Evolutionary conservation across 2,797 vertebrate genomes (phyloP).

Genomic region (Loriculus beryllinus): DNA sequence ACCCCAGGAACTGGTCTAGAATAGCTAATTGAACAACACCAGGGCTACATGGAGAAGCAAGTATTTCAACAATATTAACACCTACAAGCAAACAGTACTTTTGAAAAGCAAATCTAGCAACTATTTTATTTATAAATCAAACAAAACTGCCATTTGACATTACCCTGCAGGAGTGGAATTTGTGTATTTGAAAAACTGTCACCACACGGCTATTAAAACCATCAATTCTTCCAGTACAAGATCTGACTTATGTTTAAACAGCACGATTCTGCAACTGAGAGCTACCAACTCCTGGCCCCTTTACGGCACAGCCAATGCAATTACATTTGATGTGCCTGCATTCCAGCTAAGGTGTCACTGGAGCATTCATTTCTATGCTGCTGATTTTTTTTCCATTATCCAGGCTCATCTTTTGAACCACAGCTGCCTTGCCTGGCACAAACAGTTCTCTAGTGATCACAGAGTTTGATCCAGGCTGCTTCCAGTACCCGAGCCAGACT

Average conservation of each 20-base stretch:
- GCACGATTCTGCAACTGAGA: background rate
- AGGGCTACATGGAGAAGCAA: background rate
- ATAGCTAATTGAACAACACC: background rate
- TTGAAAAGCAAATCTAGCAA: background rate
- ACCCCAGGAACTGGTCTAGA: background rate
- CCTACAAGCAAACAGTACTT: background rate
- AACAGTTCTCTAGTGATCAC: background rate
- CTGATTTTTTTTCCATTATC: background rate
- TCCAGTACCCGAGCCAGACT: background rate
- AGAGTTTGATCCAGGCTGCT: background rate
- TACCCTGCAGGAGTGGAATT: background rate
- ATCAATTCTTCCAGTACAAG: background rate
- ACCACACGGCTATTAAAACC: background rate
- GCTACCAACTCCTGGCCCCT: background rate
- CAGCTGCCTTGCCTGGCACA: background rate
- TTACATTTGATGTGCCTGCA: background rate
- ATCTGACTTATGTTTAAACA: accelerated
- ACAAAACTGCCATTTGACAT: background rate
- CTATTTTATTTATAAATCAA: background rate
- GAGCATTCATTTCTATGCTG: background rate
- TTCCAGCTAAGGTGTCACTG: background rate
- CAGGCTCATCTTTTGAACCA: background rate
- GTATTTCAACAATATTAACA: background rate
- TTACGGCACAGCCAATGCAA: background rate
- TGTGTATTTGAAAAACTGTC: background rate